Evolutionary conservation across 1,140 invertebrate species (phyloP).

Genomic region (Drosophila hydei): DNA sequence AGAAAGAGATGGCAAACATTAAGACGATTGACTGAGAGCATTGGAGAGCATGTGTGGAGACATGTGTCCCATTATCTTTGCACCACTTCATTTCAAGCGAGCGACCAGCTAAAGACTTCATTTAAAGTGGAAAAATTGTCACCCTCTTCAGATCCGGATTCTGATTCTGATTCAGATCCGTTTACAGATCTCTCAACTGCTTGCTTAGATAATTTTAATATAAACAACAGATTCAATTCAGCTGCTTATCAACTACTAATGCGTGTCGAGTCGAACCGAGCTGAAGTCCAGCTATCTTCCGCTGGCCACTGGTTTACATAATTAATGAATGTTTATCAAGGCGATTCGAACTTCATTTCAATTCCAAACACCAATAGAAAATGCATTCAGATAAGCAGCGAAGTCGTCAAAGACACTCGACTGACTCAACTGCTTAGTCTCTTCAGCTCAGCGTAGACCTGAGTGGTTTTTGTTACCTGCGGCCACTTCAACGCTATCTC

Average conservation of each 20-base stretch:
- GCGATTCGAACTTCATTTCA: conserved; percentile 53
- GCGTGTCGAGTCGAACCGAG: not conserved
- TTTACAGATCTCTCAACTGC: not conserved
- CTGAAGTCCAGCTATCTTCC: conserved; percentile 8
- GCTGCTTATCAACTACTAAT: conserved; percentile 6
- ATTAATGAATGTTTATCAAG: conserved; percentile 72
- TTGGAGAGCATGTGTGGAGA: conserved; percentile 10
- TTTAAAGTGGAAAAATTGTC: conserved; percentile 47
- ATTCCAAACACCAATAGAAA: conserved; percentile 31
- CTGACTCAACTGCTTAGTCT: conserved; percentile 27
- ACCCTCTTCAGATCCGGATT: conserved; percentile 9
- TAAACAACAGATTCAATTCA: conserved; percentile 21
- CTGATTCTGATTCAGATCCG: not conserved
- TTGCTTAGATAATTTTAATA: conserved; percentile 9
- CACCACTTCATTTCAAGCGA: conserved; percentile 7
- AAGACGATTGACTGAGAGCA: conserved; percentile 1
- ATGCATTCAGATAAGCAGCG: conserved; percentile 35
- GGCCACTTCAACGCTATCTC: conserved; percentile 33
- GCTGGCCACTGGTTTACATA: conserved; percentile 68
- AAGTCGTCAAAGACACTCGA: conserved; percentile 14
- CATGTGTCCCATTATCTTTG: conserved; percentile 18
- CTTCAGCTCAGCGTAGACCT: conserved; percentile 32
- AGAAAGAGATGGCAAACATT: conserved; percentile 6
- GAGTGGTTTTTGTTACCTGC: conserved; percentile 31
- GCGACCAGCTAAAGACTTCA: conserved; percentile 1